Evolutionary conservation across 2,113 vertebrate genomes (phyloP).

Genomic region (human (Homo sapiens)): GRCh38 chr9:115279001-115279500

Average conservation of each 20-base stretch:
- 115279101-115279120: background rate
- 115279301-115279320: background rate
- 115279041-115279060: background rate
- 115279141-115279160: background rate
- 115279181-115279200: background rate
- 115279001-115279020: background rate
- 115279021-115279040: background rate
- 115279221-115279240: background rate
- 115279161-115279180: background rate
- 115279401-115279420: background rate
- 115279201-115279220: background rate
- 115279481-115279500: background rate
- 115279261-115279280: background rate
- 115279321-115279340: background rate
- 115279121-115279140: background rate
- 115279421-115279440: background rate
- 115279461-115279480: background rate
- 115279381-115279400: background rate
- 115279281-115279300: background rate
- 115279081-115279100: background rate
- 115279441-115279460: background rate
- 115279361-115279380: slow-evolving; percentile 7
- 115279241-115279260: background rate
- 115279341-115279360: background rate
- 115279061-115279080: slow-evolving; percentile 5